phyloP scores from a whole-genome alignment of 2,888 invertebrate genomes.

The Ochlodes sylvanus region DNA sequence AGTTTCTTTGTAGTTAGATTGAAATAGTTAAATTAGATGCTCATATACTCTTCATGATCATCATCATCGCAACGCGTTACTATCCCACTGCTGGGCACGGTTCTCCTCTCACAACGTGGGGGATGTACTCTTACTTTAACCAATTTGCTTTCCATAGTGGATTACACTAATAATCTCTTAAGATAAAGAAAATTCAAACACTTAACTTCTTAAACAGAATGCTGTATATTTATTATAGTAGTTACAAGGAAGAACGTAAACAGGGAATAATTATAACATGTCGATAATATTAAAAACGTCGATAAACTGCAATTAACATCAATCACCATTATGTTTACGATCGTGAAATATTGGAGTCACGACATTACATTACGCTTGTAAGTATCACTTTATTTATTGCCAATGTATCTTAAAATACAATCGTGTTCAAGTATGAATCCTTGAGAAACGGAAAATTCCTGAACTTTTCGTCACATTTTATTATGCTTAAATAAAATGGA shows the following conservation, averaged over 20 bases:
- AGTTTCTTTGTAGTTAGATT: no score
- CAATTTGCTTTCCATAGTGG: no score
- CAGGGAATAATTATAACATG: neutral
- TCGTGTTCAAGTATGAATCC: slow-evolving; percentile 8
- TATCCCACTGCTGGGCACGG: no score
- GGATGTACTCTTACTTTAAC: no score
- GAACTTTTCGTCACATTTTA: neutral
- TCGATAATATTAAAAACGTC: slow-evolving; percentile 24
- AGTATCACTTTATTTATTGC: slow-evolving; percentile 24
- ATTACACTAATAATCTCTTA: no score
- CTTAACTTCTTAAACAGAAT: no score
- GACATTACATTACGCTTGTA: slow-evolving; percentile 27
- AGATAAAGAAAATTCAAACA: no score
- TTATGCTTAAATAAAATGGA: neutral
- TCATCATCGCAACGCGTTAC: no score
- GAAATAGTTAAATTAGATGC: no score
- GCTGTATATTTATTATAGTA: no score
- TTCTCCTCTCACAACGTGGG: no score
- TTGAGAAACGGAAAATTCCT: slow-evolving; percentile 5
- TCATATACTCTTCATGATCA: no score
- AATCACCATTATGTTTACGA: slow-evolving; percentile 38
- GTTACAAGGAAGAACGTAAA: neutral
- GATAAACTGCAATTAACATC: slow-evolving; percentile 25
- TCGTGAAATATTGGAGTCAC: slow-evolving; percentile 36
- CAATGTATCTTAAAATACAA: slow-evolving; percentile 19